Base-by-base conservation (phyloP, 2,113 vertebrate genomes). In the Benitochromis conjunctus region DNA sequence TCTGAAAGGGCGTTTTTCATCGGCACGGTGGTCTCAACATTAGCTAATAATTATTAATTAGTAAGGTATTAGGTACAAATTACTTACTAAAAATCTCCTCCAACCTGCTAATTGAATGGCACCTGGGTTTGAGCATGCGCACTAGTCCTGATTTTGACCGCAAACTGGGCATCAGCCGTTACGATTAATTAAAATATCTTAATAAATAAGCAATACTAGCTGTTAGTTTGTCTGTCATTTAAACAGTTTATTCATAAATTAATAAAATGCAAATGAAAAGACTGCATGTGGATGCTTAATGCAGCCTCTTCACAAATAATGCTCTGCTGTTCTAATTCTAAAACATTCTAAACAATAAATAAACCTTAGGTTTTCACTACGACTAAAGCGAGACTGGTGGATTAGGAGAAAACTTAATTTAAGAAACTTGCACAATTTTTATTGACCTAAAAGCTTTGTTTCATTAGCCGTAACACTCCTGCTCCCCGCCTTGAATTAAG, bases 1-100 rank as follows among this genome's bases (percentile, higher is more conserved):
- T n/a, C 26, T 26, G 58, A 62, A 36, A 12, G 9, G 0, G 31
- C 11, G 3, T n/a, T 62, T 36, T 34, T 62, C 36, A 62, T 62
- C 34, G 18, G 19, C 11, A 12, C 58, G 0, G 18, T 62, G 9
- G 0, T 36, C 0, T n/a, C 18, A 36, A 12, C 12, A 1, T 36
- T 2, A 36, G 0, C 2, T 64, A 36, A 36, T 64, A 62, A 36
- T 62, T 62, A 62, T 36, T 19, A 2, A 62, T 62, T 12, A n/a
- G 12, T 36, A 36, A 0, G 9, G 36, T 64, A 36, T 12, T n/a
- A 36, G 58, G 18, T 62, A n/a, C 18, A 36, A 64, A 64, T 12
- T 36, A 36, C 9, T 64, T 64, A 64, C 9, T 36, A 64, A 36
- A 64, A 64, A 29, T 36, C 18, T 7, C 18, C 5, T 64, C 9